Conservation (phyloP, 1,140 invertebrate species). For the Conopomorpha cramerella region DNA sequence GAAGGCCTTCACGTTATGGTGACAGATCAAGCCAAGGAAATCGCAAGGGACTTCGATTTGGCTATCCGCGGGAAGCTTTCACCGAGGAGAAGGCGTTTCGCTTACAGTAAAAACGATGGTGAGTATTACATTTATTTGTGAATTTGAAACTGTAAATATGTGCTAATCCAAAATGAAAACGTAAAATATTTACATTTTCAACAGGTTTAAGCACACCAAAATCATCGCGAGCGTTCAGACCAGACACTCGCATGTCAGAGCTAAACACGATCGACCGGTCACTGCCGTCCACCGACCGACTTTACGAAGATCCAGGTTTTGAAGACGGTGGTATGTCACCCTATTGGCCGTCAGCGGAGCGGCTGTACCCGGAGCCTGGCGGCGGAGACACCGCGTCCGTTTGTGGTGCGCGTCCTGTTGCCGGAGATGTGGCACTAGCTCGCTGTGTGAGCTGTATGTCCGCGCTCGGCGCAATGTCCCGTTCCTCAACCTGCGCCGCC, state of each 20-base stretch:
- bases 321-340: constrained; percentile 40
- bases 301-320: constrained; percentile 20
- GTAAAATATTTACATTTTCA: no score
- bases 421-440: constrained; percentile 59
- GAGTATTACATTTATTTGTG: no score
- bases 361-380: constrained; percentile 50
- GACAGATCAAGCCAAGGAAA: constrained; percentile 77
- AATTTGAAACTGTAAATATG: no score
- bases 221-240: constrained; percentile 37
- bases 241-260: constrained; percentile 65
- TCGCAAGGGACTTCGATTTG: constrained; percentile 72
- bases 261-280: constrained; percentile 43
- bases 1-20: constrained; percentile 81
- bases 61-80: constrained; percentile 74
- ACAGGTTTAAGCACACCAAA: no score
- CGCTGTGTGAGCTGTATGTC: constrained; percentile 79
- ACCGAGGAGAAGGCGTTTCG: constrained; percentile 56
- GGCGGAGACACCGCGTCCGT: constrained; percentile 62
- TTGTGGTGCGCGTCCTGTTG: constrained; percentile 33
- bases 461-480: constrained; percentile 70
- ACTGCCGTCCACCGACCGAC: constrained; percentile 15
- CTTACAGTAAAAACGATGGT: no score
- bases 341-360: constrained; percentile 31
- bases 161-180: no score
- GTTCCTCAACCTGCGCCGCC: constrained; percentile 60